Evolutionary conservation across 2,113 vertebrate species (phyloP), one percentile per base, ranked within the genome.

Genomic region (Oreochromis spilurus): DNA sequence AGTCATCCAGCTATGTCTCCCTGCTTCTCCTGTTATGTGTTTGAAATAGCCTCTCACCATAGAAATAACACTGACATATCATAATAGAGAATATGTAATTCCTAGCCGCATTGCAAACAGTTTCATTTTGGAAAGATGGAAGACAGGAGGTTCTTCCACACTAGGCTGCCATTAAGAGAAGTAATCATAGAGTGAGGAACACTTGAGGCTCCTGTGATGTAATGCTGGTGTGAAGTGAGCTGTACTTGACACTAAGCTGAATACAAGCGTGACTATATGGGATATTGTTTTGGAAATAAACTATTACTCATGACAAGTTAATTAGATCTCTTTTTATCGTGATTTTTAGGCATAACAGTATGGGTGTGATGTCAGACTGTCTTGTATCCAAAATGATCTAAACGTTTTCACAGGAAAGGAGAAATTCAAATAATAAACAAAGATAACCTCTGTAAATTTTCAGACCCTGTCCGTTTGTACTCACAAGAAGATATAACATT

Each of bases 61-160:
- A 93, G 88, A 92, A 95, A 89, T 94, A 94, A 91, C 87, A 93
- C 83, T 91, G 88, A 90, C 85, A 87, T 90, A 91, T 92, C 82
- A 85, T 85, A 86, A 90, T 77, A 83, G 54, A 24, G 38, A 89
- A 79, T 83, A 24, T 87, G 83, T 91, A 85, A 89, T 65, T 79
- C 79, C 48, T 85, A 60, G 77, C 83, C 85, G 72, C 88, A 87
- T 83, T 82, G 80, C 72, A 84, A 87, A 86, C 86, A 12, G 48
- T 90, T 87, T 92, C 58, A 38, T 58, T 87, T 91, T 82, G 88
- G 92, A 92, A 93, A 92, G 67, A 93, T 94, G 92, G 93, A 92
- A 92, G 85, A 81, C 5, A 57, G 90, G 83, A 57, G 79, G 45
- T 93, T 91, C 88, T 90, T 94, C 90, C 89, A 88, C 79, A 40